Evolutionary conservation across 2,113 vertebrate species (phyloP), one percentile per base, ranked within the genome.

Genomic region (Oceanodroma tethys): DNA sequence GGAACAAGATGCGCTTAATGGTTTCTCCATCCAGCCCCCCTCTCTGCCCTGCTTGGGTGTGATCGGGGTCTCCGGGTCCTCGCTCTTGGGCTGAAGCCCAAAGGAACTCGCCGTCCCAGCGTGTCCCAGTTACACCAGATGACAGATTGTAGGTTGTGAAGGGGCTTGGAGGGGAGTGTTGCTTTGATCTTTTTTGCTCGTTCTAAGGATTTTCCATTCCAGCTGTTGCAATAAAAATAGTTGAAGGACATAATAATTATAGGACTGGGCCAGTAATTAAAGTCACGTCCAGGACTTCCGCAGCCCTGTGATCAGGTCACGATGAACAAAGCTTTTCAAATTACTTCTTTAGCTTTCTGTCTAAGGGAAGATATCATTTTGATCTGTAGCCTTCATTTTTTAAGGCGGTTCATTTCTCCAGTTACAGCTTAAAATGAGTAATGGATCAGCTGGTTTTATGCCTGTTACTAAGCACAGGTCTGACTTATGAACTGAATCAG

Each of bases 161-260:
- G 70, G 83, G 74, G 55, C 43, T 74, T 14, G 59, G 68, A 78
- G 63, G 68, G 81, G 59, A 71, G 70, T 8, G 21, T 16, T 29
- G 70, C 65, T 92, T 68, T 58, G 42, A 72, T 87, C 38, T 45
- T 38, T 93, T 79, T 13, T 11, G n/a, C 71, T 90, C 9, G 1
- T 80, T 83, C 62, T 43, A 47, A 86, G 81, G 79, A 56, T 93
- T 92, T 97, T 83, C 80, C 83, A 22, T 79, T 45, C 93, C 91
- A 95, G 92, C 88, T 83, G 71, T 43, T 70, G 55, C 75, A 74
- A 80, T 66, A 93, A 81, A 92, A 88, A 72, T 52, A 80, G 76
- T 23, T 60, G 47, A 86, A 90, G 81, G 93, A 68, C 88, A 71
- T 32, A 80, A 71, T 70, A 93, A 95, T 76, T 60, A 63, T 13